These are phyloP conservation scores for Micromussa lordhowensis DNA, from an alignment of 92 coral and sea anemone genomes.

Conservation along the genomic window DNA sequence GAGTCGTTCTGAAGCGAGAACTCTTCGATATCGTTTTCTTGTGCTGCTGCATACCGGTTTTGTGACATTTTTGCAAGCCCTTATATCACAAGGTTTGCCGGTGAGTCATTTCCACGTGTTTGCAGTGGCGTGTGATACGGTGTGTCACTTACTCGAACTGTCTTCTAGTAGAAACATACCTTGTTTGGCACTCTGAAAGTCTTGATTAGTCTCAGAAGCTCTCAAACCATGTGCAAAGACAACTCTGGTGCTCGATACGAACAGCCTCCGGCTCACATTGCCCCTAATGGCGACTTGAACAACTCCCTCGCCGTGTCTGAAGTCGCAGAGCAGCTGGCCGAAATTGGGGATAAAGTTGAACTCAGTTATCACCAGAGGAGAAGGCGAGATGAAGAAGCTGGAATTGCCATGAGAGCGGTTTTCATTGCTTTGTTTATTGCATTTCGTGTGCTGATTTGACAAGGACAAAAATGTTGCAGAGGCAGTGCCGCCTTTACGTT, in stretches of 20 bases:
- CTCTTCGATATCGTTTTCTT: not conserved
- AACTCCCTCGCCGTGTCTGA: slow-evolving; percentile 72
- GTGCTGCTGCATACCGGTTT: slow-evolving; percentile 24
- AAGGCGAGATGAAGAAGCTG: slow-evolving; percentile 62
- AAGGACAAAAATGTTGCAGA: not conserved
- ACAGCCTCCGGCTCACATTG: slow-evolving; percentile 39
- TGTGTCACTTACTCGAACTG: slow-evolving; percentile 2
- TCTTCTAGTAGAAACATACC: not conserved
- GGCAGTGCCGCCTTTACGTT: slow-evolving; percentile 9
- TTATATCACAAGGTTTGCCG: slow-evolving; percentile 20
- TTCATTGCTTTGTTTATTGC: slow-evolving; percentile 84
- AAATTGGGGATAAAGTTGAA: slow-evolving; percentile 87
- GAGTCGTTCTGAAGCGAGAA: slow-evolving; percentile 5
- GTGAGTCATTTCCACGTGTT: slow-evolving; percentile 56
- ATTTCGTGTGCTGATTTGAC: slow-evolving; percentile 62
- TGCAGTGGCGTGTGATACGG: slow-evolving; percentile 30
- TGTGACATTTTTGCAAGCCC: slow-evolving; percentile 15
- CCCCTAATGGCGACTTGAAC: slow-evolving; percentile 61
- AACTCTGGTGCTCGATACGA: slow-evolving; percentile 46
- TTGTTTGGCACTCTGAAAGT: not conserved
- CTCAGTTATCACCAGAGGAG: slow-evolving; percentile 70
- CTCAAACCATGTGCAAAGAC: slow-evolving; percentile 70
- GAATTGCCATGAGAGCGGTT: slow-evolving; percentile 69
- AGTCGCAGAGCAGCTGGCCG: slow-evolving; percentile 85
- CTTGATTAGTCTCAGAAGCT: not conserved